phyloP scores from a whole-genome alignment of 1,140 invertebrate species.

The Drosophila watanabei region DNA sequence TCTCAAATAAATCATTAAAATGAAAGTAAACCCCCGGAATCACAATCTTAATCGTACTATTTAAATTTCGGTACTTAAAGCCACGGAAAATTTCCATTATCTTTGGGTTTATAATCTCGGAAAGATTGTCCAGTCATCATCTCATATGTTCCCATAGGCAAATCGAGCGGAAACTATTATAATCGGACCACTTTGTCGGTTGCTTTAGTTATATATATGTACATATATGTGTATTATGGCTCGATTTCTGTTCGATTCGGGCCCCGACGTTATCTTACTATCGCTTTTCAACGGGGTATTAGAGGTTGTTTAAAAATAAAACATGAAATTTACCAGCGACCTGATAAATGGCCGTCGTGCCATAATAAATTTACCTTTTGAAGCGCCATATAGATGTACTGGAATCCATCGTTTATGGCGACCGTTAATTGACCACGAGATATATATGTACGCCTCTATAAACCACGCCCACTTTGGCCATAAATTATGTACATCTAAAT shows the following conservation, averaged over 20 bases:
- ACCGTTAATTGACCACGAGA: conserved; percentile 28
- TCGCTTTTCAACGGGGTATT: conserved; percentile 39
- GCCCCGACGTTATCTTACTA: conserved; percentile 27
- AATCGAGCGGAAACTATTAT: conserved; percentile 43
- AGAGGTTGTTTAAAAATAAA: conserved; percentile 75
- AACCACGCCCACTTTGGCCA: conserved; percentile 41
- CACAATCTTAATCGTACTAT: neutral
- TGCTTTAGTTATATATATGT: neutral
- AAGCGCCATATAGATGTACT: conserved; percentile 43
- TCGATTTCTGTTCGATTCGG: conserved; percentile 19
- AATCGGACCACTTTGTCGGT: conserved; percentile 40
- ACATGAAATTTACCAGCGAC: conserved; percentile 61
- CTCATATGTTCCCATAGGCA: conserved; percentile 24
- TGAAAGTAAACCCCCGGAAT: neutral
- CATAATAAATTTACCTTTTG: conserved; percentile 49
- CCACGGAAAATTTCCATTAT: conserved; percentile 32
- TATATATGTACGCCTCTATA: conserved; percentile 1
- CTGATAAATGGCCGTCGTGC: conserved; percentile 59
- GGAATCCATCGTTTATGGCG: conserved; percentile 37
- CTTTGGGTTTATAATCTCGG: conserved; percentile 19
- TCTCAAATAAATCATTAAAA: neutral
- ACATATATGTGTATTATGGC: conserved; percentile 1
- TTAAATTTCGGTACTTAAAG: neutral
- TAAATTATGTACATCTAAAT: conserved; percentile 77
- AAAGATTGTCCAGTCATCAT: conserved; percentile 37